Base-by-base conservation (phyloP, 2,113 vertebrate genomes). In the Ammospiza nelsoni region DNA sequence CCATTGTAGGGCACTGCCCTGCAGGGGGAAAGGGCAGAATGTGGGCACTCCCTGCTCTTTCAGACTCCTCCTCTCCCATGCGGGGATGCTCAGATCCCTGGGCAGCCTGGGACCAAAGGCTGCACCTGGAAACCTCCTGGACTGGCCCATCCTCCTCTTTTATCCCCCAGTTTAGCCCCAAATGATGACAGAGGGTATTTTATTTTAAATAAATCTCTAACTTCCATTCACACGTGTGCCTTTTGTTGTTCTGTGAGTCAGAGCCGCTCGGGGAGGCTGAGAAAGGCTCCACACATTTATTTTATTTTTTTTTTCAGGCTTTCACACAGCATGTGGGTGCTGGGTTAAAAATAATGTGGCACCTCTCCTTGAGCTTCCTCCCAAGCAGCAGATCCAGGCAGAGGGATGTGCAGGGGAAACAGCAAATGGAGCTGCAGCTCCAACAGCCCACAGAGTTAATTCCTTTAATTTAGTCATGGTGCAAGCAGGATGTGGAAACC, bases 301-400 rank as follows among this genome's bases (percentile, higher is more conserved):
- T n/a, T 35, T 52, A 74, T 80, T 43, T 43, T 43, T 43, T 43
- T 43, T 43, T 43, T 67, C 15, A 44, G 58, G 92, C 48, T 94
- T 80, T 83, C 21, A 1, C 78, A 84, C 90, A 85, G 85, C 52
- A 31, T 80, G 93, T 95, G 93, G 95, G 92, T 84, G 92, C 24
- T 0, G 82, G 57, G 92, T 91, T 80, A 92, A 96, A 97, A 94
- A 96, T 95, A 95, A 59, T 37, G 54, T 92, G n/a, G 67, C 91
- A 76, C 89, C 87, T 94, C 78, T 95, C 71, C 78, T 39, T 83
- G 87, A 2, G 55, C 77, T 94, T 68, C 93, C 71, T 94, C 91
- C 92, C 2, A 33, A 16, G 87, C 91, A 54, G 91, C 1, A 4
- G 90, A 91, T 91, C 77, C 88, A 51, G 85, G 87, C 82, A 3